A percentile compares a stretch with the other conserved stretches of the same genome.
Evolutionary conservation across 2,888 invertebrate species (phyloP).

Genomic region (Hermodice carunculata): DNA sequence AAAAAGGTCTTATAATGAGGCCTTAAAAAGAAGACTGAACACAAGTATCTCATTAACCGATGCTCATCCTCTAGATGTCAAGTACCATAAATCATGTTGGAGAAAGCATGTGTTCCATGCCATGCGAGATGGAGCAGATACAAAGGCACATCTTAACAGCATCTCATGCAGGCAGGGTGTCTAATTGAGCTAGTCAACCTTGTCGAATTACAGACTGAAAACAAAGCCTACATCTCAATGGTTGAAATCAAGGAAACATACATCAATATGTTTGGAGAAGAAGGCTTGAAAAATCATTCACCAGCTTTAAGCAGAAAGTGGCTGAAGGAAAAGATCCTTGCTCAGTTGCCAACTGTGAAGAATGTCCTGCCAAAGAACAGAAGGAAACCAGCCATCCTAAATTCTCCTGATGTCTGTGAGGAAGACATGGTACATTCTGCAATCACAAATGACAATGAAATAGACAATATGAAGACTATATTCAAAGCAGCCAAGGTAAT

Average conservation of each 20-base stretch:
- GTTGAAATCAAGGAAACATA: conserved; percentile 12
- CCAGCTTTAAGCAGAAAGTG: not conserved
- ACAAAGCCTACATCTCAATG: conserved; percentile 9
- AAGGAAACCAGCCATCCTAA: no score
- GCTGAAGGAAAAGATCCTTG: not conserved
- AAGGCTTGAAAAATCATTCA: not conserved
- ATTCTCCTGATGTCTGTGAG: no score
- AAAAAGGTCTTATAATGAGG: not conserved
- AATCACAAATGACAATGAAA: conserved; percentile 3
- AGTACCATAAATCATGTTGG: conserved; percentile 15
- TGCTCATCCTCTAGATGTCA: conserved; percentile 3
- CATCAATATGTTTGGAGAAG: not conserved
- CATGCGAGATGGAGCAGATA: no score
- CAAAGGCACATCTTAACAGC: no score
- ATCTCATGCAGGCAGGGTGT: no score
- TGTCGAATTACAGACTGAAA: conserved; percentile 11
- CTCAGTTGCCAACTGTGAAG: not conserved
- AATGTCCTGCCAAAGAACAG: no score
- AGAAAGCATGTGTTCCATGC: conserved; percentile 8
- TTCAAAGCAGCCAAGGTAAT: conserved; percentile 14
- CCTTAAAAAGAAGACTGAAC: conserved; percentile 8
- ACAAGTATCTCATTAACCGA: not conserved
- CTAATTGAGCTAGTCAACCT: no score
- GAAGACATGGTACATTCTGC: no score
- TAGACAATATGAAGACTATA: conserved; percentile 9